Evolutionary conservation across 2,797 vertebrate genomes (phyloP).

Genomic region (Periparus ater): DNA sequence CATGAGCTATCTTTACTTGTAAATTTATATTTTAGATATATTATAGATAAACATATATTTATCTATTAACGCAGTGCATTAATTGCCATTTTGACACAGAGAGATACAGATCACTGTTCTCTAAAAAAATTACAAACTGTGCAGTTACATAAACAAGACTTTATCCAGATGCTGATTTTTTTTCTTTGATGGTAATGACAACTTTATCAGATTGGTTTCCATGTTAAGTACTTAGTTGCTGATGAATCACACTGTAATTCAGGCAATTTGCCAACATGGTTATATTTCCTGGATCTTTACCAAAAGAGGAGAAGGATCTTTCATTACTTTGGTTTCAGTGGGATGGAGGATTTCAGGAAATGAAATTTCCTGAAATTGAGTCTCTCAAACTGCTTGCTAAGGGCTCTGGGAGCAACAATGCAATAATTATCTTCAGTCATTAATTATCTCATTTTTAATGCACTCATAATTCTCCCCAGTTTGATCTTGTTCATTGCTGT

Average conservation of each 20-base stretch:
- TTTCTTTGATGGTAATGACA: neutral
- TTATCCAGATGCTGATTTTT: neutral
- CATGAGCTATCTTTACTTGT: fast-evolving
- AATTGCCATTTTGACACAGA: neutral
- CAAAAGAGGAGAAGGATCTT: neutral
- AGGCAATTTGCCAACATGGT: neutral
- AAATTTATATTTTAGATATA: too few relatives aligned
- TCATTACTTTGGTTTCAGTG: neutral
- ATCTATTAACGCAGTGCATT: neutral
- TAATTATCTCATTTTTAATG: constrained; percentile 49
- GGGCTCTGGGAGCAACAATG: neutral
- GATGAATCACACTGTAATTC: neutral
- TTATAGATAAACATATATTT: neutral
- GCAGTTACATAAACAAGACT: neutral
- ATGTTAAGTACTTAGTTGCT: neutral
- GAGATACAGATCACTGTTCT: neutral
- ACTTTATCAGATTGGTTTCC: neutral
- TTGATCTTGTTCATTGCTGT: constrained; percentile 46
- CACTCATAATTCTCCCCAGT: constrained; percentile 30
- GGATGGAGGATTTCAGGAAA: constrained; percentile 27
- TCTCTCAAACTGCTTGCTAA: neutral
- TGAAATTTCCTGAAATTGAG: neutral
- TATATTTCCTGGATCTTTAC: neutral
- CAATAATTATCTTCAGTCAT: constrained; percentile 8
- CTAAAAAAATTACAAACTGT: neutral